phyloP scores from a whole-genome alignment of 2,797 vertebrate species.

The Pangasius macronema region DNA sequence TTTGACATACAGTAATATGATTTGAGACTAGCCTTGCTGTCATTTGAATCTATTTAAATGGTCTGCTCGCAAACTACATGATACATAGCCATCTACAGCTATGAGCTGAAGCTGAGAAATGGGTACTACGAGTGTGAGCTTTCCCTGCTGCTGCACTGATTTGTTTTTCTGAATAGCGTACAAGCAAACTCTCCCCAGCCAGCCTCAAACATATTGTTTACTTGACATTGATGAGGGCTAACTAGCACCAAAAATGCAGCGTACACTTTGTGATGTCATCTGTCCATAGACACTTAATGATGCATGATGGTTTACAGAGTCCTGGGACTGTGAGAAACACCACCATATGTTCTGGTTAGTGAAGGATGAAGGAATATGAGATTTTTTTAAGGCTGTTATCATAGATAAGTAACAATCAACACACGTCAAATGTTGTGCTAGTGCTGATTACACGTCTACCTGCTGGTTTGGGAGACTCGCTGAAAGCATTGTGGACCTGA shows the following conservation, averaged over 20 bases:
- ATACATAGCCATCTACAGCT: background rate
- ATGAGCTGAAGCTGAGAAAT: background rate
- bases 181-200: background rate
- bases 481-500: conserved; percentile 83
- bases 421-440: background rate
- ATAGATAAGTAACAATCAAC: background rate
- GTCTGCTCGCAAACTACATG: background rate
- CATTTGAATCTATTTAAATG: background rate
- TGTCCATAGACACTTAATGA: background rate
- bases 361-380: background rate
- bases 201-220: background rate
- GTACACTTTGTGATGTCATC: background rate
- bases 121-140: background rate
- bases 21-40: background rate
- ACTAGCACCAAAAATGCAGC: background rate
- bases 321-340: background rate
- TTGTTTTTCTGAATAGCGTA: background rate
- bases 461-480: conserved; percentile 58
- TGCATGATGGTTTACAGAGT: background rate
- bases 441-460: conserved; percentile 62
- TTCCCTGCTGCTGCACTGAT: background rate
- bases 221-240: background rate
- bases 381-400: background rate
- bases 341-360: background rate
- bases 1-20: background rate